These are phyloP conservation scores for Holocentrus rufus DNA, from an alignment of 2,797 vertebrate species.

Conservation along the genomic window DNA sequence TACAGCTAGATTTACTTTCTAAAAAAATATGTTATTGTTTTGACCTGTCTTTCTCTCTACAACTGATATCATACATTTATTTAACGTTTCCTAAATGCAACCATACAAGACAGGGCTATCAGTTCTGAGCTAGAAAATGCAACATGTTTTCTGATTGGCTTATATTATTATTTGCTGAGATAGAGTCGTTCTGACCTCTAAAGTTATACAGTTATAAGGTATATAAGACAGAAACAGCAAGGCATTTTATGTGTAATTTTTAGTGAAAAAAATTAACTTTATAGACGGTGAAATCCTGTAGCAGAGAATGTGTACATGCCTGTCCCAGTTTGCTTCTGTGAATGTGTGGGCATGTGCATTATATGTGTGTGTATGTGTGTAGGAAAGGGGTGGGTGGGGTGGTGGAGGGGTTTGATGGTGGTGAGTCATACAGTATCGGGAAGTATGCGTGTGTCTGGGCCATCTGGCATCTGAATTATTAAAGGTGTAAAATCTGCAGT, in stretches of 20 bases:
- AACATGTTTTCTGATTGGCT: no score
- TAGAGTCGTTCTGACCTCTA: no score
- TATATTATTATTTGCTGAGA: no score
- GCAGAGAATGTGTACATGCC: slow-evolving; percentile 31
- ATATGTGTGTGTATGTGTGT: slow-evolving; percentile 2
- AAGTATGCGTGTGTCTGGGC: slow-evolving; percentile 59
- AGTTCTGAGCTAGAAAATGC: no score
- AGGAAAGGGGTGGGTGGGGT: no score
- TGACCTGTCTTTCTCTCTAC: neutral
- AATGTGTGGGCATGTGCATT: slow-evolving; percentile 50
- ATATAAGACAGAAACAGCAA: slow-evolving; percentile 7
- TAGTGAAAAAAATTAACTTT: slow-evolving; percentile 17
- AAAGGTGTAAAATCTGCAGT: slow-evolving; percentile 77
- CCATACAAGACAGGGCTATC: no score
- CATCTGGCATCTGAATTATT: slow-evolving; percentile 82
- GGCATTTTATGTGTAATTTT: slow-evolving; percentile 8
- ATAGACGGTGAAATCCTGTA: slow-evolving; percentile 4
- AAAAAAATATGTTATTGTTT: neutral
- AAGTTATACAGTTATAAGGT: no score
- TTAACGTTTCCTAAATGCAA: no score
- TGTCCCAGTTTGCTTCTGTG: slow-evolving; percentile 47
- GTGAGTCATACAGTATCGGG: slow-evolving; percentile 76
- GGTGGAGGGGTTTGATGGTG: slow-evolving; percentile 29
- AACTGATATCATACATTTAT: no score
- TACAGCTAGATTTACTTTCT: no score